Conservation (phyloP, 2,888 invertebrate species). For the Antheraea assamensis region DNA sequence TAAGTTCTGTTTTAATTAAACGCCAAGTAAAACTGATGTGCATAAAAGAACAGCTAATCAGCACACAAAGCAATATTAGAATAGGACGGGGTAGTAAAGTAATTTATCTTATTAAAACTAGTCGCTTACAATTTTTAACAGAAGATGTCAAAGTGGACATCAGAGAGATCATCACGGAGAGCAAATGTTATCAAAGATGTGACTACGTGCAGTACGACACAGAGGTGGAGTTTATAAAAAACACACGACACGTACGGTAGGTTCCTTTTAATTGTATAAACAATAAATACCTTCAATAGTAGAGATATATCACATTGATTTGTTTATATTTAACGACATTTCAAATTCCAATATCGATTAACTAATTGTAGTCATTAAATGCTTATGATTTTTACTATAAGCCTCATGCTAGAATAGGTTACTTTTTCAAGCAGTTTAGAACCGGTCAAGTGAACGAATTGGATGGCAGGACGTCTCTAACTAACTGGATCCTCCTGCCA, state of each 20-base stretch:
- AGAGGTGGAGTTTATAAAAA: conserved; percentile 52
- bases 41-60: background rate
- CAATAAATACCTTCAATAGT: background rate
- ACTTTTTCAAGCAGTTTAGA: too few relatives aligned
- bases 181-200: conserved; percentile 63
- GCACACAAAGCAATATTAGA: background rate
- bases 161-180: conserved; percentile 44
- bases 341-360: background rate
- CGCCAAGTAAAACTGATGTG: background rate
- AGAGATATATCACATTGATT: background rate
- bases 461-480: too few relatives aligned
- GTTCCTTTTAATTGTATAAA: conserved; percentile 16
- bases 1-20: background rate
- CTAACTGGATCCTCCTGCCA: too few relatives aligned
- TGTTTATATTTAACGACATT: background rate
- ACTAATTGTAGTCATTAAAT: background rate
- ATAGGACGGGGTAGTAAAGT: background rate
- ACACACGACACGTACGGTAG: conserved; percentile 41
- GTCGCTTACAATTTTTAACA: conserved; percentile 29
- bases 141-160: conserved; percentile 51
- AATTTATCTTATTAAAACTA: background rate
- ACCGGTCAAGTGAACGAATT: too few relatives aligned
- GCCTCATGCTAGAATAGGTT: too few relatives aligned
- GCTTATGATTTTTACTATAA: too few relatives aligned
- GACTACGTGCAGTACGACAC: conserved; percentile 69